Conservation (phyloP, 2,113 vertebrate genomes). For the Hyaena hyaena region DNA sequence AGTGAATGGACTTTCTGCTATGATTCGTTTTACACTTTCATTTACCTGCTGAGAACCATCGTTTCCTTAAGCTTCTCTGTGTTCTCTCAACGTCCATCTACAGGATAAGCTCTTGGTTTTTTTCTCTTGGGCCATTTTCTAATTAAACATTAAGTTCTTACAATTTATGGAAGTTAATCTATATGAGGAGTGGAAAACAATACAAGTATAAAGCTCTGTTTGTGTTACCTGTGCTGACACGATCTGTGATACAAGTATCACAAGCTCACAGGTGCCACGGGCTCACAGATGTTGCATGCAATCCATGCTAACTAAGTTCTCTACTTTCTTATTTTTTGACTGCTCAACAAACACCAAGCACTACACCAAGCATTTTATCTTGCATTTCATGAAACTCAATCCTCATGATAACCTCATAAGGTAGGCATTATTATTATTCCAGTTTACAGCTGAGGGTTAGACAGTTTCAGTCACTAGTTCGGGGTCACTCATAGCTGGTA, state of each 20-base stretch:
- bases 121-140: not conserved
- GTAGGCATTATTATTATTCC: not conserved
- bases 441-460: not conserved
- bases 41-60: not conserved
- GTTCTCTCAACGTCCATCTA: not conserved
- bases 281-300: not conserved
- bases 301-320: not conserved
- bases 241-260: not conserved
- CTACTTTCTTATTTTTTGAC: not conserved
- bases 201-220: not conserved
- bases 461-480: not conserved
- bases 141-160: not conserved
- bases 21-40: not conserved
- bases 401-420: not conserved
- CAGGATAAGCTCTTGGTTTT: not conserved
- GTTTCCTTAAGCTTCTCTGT: not conserved
- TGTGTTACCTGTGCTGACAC: fast-evolving
- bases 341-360: not conserved
- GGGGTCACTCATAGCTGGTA: not conserved
- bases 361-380: not conserved
- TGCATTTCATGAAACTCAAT: not conserved
- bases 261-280: not conserved
- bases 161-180: not conserved
- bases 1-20: not conserved
- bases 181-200: not conserved